Evolutionary conservation across 2,113 vertebrate species (phyloP).

Genomic region (Pelodiscus sinensis): DNA sequence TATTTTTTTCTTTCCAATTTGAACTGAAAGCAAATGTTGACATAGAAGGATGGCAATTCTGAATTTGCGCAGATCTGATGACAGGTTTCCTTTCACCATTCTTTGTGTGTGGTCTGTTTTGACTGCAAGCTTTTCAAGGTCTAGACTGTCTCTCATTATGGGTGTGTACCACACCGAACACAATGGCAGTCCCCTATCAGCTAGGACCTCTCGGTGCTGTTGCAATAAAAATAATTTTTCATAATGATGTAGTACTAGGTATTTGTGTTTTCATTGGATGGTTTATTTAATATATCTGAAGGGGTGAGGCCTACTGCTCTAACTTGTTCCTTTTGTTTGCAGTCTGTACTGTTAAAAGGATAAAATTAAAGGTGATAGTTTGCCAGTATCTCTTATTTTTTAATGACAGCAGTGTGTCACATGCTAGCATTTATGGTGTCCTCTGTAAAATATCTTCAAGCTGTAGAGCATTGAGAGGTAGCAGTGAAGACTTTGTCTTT

Average conservation of each 20-base stretch:
- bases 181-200: background rate
- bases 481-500: background rate
- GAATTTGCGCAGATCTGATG: background rate
- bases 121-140: background rate
- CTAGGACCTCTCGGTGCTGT: background rate
- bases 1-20: background rate
- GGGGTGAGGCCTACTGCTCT: background rate
- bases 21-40: background rate
- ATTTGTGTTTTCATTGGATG: background rate
- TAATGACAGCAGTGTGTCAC: background rate
- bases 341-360: background rate
- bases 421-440: background rate
- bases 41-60: background rate
- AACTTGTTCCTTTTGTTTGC: background rate
- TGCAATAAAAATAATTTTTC: background rate
- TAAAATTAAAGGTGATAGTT: background rate
- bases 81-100: background rate
- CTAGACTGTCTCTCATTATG: background rate
- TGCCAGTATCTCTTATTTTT: background rate
- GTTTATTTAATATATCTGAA: background rate
- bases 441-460: background rate
- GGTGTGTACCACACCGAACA: background rate
- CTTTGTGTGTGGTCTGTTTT: background rate
- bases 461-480: background rate
- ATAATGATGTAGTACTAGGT: background rate